A percentile compares a stretch with the other conserved stretches of the same genome.
Evolutionary conservation across 2,888 invertebrate species (phyloP).

Genomic region (Acleris cristana): DNA sequence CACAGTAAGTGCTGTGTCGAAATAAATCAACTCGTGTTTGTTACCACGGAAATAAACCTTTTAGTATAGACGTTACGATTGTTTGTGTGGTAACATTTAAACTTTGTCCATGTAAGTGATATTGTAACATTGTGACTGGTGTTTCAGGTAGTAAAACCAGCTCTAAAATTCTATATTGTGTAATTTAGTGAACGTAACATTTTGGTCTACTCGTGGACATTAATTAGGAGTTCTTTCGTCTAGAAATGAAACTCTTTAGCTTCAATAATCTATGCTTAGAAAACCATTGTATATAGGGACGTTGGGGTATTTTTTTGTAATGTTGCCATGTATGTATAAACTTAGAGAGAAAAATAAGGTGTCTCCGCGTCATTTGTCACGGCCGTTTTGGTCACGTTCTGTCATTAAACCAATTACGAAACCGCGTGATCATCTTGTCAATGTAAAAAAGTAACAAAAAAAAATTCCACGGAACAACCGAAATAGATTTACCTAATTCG

Average conservation of each 20-base stretch:
- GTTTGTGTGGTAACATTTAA: not conserved
- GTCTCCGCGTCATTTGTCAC: conserved; percentile 68
- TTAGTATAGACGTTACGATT: conserved; percentile 14
- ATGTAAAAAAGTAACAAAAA: conserved; percentile 40
- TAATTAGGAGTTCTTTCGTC: too few species aligned
- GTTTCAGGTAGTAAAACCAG: too few species aligned
- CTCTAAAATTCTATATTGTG: too few species aligned
- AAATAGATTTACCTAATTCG: conserved; percentile 49
- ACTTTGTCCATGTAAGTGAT: too few species aligned
- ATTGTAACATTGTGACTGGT: too few species aligned
- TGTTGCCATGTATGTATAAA: too few species aligned
- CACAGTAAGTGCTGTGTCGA: conserved; percentile 46
- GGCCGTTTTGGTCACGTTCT: conserved; percentile 63
- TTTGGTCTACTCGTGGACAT: too few species aligned
- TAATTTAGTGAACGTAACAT: too few species aligned
- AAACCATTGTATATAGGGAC: too few species aligned
- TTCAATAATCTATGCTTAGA: too few species aligned
- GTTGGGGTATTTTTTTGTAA: too few species aligned
- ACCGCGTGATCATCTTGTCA: conserved; percentile 73
- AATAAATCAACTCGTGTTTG: conserved; percentile 48
- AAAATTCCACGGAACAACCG: conserved; percentile 40
- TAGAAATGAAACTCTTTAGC: too few species aligned
- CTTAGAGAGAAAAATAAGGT: conserved; percentile 26
- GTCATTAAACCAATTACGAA: conserved; percentile 78
- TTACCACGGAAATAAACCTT: conserved; percentile 13